Evolutionary conservation across 2,888 invertebrate species (phyloP).

Genomic region (Maniola hyperantus): DNA sequence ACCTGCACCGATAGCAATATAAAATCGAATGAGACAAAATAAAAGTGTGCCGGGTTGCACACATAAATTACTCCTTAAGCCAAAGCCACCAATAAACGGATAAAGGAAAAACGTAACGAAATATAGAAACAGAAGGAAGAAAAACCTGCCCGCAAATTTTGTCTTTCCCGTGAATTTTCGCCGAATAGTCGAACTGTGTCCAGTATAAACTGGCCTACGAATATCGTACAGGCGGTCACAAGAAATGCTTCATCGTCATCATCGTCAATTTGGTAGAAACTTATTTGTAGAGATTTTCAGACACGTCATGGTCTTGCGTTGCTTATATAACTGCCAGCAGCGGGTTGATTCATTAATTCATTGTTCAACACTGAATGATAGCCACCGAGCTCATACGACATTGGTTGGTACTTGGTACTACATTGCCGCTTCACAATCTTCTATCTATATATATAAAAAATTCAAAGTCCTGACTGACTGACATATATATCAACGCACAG

Average conservation of each 20-base stretch:
- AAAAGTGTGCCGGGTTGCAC: constrained; percentile 48
- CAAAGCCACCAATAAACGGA: constrained; percentile 69
- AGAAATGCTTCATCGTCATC: neutral
- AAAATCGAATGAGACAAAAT: constrained; percentile 41
- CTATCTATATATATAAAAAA: too few species aligned
- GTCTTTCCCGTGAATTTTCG: constrained; percentile 59
- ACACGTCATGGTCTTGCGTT: too few species aligned
- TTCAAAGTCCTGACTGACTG: too few species aligned
- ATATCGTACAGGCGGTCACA: constrained; percentile 18
- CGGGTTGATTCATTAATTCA: too few species aligned
- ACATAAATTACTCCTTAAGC: constrained; percentile 69
- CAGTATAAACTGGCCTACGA: constrained; percentile 53
- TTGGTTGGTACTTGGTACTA: too few species aligned
- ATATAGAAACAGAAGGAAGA: constrained; percentile 69
- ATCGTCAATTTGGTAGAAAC: too few species aligned
- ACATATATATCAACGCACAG: too few species aligned
- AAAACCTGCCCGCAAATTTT: constrained; percentile 67
- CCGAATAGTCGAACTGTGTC: constrained; percentile 55
- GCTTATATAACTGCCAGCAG: too few species aligned
- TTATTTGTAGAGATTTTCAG: too few species aligned
- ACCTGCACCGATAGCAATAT: constrained; percentile 25
- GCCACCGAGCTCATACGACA: too few species aligned
- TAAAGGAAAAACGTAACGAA: constrained; percentile 61
- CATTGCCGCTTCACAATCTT: too few species aligned
- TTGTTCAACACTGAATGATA: too few species aligned